These are phyloP conservation scores for Ennomos quercinarius DNA, from an alignment of 2,888 invertebrate species.

Conservation along the genomic window DNA sequence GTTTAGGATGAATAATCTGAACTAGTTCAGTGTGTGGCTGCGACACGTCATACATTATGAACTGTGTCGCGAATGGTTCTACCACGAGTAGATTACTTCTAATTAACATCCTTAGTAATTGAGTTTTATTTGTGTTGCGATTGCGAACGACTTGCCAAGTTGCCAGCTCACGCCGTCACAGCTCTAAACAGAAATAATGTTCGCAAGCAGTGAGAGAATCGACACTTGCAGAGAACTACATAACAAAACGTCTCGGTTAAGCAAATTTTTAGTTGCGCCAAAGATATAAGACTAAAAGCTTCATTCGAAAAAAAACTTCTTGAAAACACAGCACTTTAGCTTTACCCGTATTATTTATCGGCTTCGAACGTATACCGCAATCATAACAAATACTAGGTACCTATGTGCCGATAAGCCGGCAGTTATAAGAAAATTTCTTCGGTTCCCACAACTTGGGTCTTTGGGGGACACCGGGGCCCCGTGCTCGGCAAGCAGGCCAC, in stretches of 20 bases:
- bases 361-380: constrained; percentile 43
- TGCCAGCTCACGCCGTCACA: constrained; percentile 15
- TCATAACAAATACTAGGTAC: constrained; percentile 52
- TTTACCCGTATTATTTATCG: constrained; percentile 44
- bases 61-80: constrained; percentile 48
- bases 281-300: constrained; percentile 34
- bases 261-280: constrained; percentile 43
- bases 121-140: constrained; percentile 31
- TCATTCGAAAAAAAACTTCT: constrained; percentile 42
- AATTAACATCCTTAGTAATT: constrained; percentile 34
- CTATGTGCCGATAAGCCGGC: constrained; percentile 41
- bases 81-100: constrained; percentile 37
- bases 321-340: constrained; percentile 48
- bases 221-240: constrained; percentile 32
- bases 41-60: constrained; percentile 46
- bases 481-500: constrained; percentile 50
- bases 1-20: constrained; percentile 53
- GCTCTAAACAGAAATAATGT: constrained; percentile 28
- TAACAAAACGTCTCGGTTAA: constrained; percentile 32
- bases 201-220: constrained; percentile 31
- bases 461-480: constrained; percentile 30
- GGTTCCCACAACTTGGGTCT: constrained; percentile 41
- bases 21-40: constrained; percentile 50
- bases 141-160: constrained; percentile 24
- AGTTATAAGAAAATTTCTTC: constrained; percentile 46